phyloP scores from a whole-genome alignment of 92 coral and sea anemone genomes.

The Porites lobata region DNA sequence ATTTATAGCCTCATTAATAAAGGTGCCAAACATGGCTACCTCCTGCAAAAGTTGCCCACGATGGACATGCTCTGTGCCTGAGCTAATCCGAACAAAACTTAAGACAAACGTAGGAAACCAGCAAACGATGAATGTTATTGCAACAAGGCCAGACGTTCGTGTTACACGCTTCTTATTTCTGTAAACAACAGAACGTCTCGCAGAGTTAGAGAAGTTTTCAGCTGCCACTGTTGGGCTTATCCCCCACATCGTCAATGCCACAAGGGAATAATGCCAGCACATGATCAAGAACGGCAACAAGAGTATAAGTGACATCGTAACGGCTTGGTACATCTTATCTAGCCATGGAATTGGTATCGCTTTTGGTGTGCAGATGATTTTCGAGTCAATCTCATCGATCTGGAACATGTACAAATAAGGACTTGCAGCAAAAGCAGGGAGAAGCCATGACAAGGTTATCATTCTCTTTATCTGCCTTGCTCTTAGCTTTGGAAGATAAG shows the following conservation, averaged over 20 bases:
- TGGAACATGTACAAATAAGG: constrained; percentile 72
- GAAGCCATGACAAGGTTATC: constrained; percentile 65
- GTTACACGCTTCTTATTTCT: constrained; percentile 29
- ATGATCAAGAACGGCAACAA: constrained; percentile 65
- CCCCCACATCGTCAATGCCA: constrained; percentile 46
- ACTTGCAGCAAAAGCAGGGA: constrained; percentile 48
- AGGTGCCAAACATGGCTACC: constrained; percentile 79
- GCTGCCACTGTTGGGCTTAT: constrained; percentile 34
- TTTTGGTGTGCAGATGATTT: constrained; percentile 60
- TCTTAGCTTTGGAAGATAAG: constrained; percentile 58
- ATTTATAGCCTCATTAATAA: constrained; percentile 79
- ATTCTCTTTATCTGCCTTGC: constrained; percentile 61
- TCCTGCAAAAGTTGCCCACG: constrained; percentile 66
- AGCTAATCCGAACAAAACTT: constrained; percentile 48
- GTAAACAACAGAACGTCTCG: not conserved
- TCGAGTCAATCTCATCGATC: constrained; percentile 30
- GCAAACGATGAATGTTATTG: constrained; percentile 56
- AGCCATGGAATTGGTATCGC: constrained; percentile 63
- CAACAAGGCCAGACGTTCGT: constrained; percentile 38
- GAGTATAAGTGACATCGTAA: constrained; percentile 53
- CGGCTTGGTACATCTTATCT: constrained; percentile 67
- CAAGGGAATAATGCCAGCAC: constrained; percentile 68
- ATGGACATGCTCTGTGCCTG: constrained; percentile 57
- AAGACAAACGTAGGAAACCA: constrained; percentile 79
- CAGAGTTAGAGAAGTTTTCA: not conserved